Conservation (phyloP, 2,888 invertebrate genomes). For the Dasysyrphus tricinctus region DNA sequence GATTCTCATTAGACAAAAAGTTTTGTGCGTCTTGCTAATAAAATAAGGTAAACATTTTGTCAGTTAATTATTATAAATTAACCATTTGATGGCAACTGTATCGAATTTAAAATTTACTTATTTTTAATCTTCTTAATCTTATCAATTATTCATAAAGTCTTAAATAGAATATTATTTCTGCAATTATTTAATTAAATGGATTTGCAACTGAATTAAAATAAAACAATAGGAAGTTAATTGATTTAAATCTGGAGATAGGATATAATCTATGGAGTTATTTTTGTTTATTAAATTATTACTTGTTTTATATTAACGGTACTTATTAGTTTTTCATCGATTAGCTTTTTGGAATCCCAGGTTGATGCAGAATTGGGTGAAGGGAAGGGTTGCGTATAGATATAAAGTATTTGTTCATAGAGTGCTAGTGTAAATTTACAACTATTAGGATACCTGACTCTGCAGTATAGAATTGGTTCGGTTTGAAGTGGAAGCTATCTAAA, state of each 20-base stretch:
- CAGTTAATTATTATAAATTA: slow-evolving; percentile 20
- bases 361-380: too few species aligned
- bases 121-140: slow-evolving; percentile 14
- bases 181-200: not conserved
- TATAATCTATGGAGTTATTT: not conserved
- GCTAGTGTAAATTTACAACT: too few species aligned
- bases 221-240: not conserved
- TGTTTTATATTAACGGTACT: not conserved
- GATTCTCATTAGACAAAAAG: not conserved
- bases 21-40: slow-evolving; percentile 5
- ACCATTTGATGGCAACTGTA: slow-evolving; percentile 23
- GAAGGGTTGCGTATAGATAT: too few species aligned
- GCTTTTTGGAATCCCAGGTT: too few species aligned
- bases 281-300: not conserved
- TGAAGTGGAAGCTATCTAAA: too few species aligned
- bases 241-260: not conserved
- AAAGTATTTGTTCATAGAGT: too few species aligned
- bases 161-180: not conserved
- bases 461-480: too few species aligned
- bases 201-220: not conserved
- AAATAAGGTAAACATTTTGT: slow-evolving; percentile 3
- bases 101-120: slow-evolving; percentile 37
- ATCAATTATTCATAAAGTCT: slow-evolving; percentile 2
- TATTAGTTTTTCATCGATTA: too few species aligned
- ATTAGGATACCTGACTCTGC: too few species aligned